Percentiles rank a stretch among this genome's conserved stretches.
Evolutionary conservation across 2,888 invertebrate species (phyloP).

Genomic region (Dryobota labecula): DNA sequence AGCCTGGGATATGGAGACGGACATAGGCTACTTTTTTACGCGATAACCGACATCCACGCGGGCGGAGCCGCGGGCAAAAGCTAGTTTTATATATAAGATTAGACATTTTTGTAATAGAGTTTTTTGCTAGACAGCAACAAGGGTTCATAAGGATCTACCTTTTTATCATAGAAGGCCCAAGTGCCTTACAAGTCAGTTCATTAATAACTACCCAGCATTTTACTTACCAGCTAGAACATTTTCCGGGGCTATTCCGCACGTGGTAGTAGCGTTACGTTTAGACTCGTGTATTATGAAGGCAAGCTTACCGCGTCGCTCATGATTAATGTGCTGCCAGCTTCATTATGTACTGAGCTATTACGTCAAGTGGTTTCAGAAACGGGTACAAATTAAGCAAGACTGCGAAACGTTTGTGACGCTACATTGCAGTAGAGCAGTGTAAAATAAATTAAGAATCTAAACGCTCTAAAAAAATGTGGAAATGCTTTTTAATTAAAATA

Average conservation of each 20-base stretch:
- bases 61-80: no score
- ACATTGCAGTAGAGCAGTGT: neutral
- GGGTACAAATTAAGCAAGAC: constrained; percentile 24
- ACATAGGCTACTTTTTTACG: no score
- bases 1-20: no score
- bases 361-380: constrained; percentile 40
- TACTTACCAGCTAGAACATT: constrained; percentile 35
- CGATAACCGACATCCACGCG: no score
- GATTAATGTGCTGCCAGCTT: constrained; percentile 56
- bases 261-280: constrained; percentile 45
- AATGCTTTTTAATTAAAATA: neutral
- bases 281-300: constrained; percentile 49
- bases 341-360: constrained; percentile 57
- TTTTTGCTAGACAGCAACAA: constrained; percentile 1
- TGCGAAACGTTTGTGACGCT: constrained; percentile 7
- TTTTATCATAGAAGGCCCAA: neutral
- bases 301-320: constrained; percentile 53
- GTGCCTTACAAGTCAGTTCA: constrained; percentile 35
- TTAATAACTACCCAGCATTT: constrained; percentile 32
- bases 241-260: constrained; percentile 21
- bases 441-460: neutral
- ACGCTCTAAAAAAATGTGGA: neutral
- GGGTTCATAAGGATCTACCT: neutral
- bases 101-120: neutral
- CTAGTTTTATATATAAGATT: no score